phyloP scores from a whole-genome alignment of 2,888 invertebrate genomes.

The Congeria kusceri region DNA sequence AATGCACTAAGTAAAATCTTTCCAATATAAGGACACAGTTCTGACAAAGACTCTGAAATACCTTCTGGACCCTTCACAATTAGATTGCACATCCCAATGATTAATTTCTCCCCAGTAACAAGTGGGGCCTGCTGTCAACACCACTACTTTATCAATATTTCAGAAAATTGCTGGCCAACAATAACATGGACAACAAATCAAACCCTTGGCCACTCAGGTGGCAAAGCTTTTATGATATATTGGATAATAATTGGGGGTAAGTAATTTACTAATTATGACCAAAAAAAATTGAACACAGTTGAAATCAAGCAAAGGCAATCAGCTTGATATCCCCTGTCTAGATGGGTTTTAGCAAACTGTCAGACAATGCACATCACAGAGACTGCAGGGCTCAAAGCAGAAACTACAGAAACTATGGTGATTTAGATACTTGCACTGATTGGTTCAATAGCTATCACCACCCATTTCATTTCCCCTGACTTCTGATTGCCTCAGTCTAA shows the following conservation, averaged over 20 bases:
- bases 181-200: constrained; percentile 55
- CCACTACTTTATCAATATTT: constrained; percentile 60
- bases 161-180: constrained; percentile 54
- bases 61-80: constrained; percentile 44
- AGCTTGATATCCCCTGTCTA: constrained; percentile 46
- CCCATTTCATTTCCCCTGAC: constrained; percentile 39
- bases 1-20: too few species aligned
- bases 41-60: too few species aligned
- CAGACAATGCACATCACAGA: constrained; percentile 59
- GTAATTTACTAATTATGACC: constrained; percentile 59
- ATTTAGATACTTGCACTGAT: constrained; percentile 43
- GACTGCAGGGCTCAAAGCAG: not conserved
- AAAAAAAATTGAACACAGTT: constrained; percentile 2
- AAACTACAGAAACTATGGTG: not conserved
- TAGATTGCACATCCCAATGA: constrained; percentile 44
- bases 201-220: constrained; percentile 40
- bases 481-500: constrained; percentile 55
- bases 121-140: constrained; percentile 49
- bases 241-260: constrained; percentile 58
- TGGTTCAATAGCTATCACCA: constrained; percentile 46
- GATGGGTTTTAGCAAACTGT: constrained; percentile 50
- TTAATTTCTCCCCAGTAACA: constrained; percentile 48
- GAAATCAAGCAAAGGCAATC: constrained; percentile 41
- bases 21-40: too few species aligned
- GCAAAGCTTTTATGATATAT: constrained; percentile 62